These are phyloP conservation scores for Auanema freiburgensis DNA, from an alignment of 2,888 invertebrate species.

Conservation along the genomic window DNA sequence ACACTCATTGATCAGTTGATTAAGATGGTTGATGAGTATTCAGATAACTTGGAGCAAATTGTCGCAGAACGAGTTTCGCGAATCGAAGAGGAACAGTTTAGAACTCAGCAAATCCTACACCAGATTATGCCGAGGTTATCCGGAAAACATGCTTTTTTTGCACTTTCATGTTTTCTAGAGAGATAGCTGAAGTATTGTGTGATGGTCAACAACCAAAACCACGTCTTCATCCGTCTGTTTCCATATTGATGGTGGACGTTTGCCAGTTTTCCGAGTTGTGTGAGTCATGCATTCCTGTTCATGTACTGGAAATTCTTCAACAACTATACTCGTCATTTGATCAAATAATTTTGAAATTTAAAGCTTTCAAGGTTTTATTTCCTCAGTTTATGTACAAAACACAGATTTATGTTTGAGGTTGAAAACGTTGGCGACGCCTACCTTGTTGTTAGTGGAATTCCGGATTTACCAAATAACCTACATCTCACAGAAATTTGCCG, in stretches of 20 bases:
- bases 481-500: conserved; percentile 37
- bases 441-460: conserved; percentile 44
- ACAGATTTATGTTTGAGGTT: conserved; percentile 17
- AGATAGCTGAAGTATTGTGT: conserved; percentile 36
- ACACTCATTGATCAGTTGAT: conserved; percentile 51
- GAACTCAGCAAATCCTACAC: conserved; percentile 40
- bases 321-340: conserved; percentile 46
- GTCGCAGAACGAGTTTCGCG: conserved; percentile 43
- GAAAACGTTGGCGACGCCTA: conserved; percentile 51
- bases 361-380: conserved; percentile 39
- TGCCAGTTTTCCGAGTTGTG: conserved; percentile 44
- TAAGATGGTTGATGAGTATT: conserved; percentile 50
- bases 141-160: neutral
- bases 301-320: conserved; percentile 46
- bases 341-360: conserved; percentile 33
- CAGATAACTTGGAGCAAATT: conserved; percentile 44
- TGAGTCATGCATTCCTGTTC: conserved; percentile 44
- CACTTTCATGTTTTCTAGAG: conserved; percentile 18
- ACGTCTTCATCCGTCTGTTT: conserved; percentile 36
- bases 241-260: conserved; percentile 43
- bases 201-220: conserved; percentile 35
- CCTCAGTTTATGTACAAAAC: neutral
- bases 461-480: conserved; percentile 26
- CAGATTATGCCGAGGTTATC: conserved; percentile 41
- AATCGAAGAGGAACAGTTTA: conserved; percentile 32